Evolutionary conservation across 2,888 invertebrate species (phyloP), one percentile per base, ranked within the genome.

Genomic region (Heliothis peltigera): DNA sequence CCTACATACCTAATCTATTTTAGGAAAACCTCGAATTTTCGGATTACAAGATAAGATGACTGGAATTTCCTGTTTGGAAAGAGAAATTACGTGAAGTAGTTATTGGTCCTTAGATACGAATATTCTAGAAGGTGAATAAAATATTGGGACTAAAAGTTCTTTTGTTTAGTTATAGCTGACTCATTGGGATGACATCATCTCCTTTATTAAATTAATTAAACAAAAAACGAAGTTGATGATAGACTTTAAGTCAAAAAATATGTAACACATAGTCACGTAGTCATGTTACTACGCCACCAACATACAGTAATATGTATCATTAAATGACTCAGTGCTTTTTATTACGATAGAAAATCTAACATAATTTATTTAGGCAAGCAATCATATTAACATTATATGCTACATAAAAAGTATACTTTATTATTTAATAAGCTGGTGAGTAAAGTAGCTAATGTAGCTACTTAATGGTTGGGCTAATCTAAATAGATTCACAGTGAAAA

Each of bases 11-110:
- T 39, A 19, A 32, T 6, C 19, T 42, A 8, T 42, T 58, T 47
- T 12, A n/a, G 42, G 7, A 42, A 48, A 58, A 42, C 21, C 18
- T 35, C 42, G 8, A 43, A 43, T 58, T 22, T 18, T 53, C 5
- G 0, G 21, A 51, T 58, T 58, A 42, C 22, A 28, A 43, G 68
- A 68, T 68, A 60, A 60, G 5, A 4, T 39, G 10, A 12, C 15
- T 39, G 5, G 39, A 12, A 32, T 12, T 39, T 15, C 3, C 39
- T 5, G 4, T 39, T n/a, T 39, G 15, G 4, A 15, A 39, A 39
- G 4, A 6, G n/a, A 39, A 39, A 35, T 35, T 12, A 15, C 35
- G 4, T 35, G 15, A 5, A 12, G n/a, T 39, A 10, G 15, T 39
- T 39, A 3, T 35, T 35, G 12, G 35, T 3, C 39, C n/a, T 39